Conservation (phyloP, 2,113 vertebrate species). For the Pluvialis apricaria region DNA sequence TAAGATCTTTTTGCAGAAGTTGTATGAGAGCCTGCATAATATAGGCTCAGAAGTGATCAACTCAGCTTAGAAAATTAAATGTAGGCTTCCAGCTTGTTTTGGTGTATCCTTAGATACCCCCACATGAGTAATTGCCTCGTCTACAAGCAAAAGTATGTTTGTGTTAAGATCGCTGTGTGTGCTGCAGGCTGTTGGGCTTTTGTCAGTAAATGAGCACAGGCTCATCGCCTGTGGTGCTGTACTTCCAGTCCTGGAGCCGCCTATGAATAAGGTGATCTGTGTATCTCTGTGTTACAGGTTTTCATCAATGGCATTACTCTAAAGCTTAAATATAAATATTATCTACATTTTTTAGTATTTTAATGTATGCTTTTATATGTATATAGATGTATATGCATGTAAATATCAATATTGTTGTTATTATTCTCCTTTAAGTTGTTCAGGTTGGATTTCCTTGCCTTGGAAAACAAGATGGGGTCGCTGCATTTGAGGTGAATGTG, state of each 20-base stretch:
- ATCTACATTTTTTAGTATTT: background rate
- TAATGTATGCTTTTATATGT: background rate
- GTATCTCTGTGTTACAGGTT: background rate
- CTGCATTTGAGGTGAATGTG: conserved; percentile 87
- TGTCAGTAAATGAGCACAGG: background rate
- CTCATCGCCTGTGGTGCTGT: background rate
- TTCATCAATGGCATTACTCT: background rate
- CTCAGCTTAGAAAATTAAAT: background rate
- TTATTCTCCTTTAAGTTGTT: conserved; percentile 73
- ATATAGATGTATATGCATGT: background rate
- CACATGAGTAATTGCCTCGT: background rate
- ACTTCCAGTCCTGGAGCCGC: background rate
- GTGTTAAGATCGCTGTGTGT: background rate
- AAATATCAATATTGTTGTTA: background rate
- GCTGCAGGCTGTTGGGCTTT: background rate
- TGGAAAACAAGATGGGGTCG: conserved; percentile 87
- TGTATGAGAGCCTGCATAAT: background rate
- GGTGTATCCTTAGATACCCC: background rate
- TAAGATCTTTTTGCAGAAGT: background rate
- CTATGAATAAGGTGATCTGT: background rate
- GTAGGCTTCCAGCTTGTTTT: background rate
- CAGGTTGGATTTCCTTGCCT: conserved; percentile 89
- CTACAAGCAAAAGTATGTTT: background rate
- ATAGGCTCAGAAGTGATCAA: background rate
- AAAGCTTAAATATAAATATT: background rate